These are phyloP conservation scores for Pteronotus mesoamericanus DNA, from an alignment of 2,797 vertebrate genomes.

Conservation along the genomic window DNA sequence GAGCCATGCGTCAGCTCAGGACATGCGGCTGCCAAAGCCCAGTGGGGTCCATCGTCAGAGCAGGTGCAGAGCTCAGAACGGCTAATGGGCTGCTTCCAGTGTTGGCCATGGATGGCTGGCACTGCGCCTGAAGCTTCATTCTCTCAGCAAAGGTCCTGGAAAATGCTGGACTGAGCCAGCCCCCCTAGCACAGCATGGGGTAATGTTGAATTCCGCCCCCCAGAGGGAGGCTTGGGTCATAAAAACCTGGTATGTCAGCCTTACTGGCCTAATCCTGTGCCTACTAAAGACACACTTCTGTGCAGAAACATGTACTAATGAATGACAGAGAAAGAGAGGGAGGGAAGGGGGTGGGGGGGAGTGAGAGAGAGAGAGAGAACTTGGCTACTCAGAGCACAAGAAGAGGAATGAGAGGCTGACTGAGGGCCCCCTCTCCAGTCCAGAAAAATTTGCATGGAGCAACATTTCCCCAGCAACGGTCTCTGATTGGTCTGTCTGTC, in stretches of 20 bases:
- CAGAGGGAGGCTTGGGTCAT: not conserved
- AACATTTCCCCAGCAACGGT: slow-evolving; percentile 23
- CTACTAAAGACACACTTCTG: not conserved
- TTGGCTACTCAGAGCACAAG: not conserved
- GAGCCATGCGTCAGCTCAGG: not conserved
- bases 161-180: not conserved
- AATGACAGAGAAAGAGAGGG: not conserved
- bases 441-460: not conserved
- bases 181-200: not conserved
- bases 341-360: not conserved
- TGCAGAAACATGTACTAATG: not conserved
- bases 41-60: not conserved
- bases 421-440: not conserved
- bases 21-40: not conserved
- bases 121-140: not conserved
- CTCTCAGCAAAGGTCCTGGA: slow-evolving; percentile 1
- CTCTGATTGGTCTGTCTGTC: slow-evolving; percentile 9
- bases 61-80: slow-evolving; percentile 29
- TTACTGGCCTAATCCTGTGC: not conserved
- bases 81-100: not conserved
- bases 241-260: slow-evolving; percentile 23
- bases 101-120: not conserved
- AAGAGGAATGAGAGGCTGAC: not conserved
- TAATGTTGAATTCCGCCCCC: not conserved
- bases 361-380: too few species aligned